Base-by-base conservation (phyloP, 2,113 vertebrate genomes). In the Ellobius talpinus region DNA sequence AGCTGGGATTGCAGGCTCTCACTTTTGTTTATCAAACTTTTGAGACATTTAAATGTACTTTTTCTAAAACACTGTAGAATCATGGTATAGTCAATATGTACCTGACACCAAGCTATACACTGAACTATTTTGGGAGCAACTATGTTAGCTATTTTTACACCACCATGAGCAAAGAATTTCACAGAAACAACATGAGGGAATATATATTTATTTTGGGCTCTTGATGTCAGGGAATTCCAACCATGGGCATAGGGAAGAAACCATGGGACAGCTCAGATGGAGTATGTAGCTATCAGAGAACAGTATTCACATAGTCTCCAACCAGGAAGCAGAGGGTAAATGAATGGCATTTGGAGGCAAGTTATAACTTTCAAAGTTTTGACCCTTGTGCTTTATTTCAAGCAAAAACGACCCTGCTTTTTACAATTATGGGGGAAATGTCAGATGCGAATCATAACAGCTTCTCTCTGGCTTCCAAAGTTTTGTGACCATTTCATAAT, bases 21-120 rank as follows among this genome's bases (percentile, higher is more conserved):
- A 16, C 42, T 66, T 33, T 39, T 39, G 3, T 1, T 93, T 96
- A 73, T 89, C 33, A 88, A 45, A 90, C 81, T 65, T 95, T 93
- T 19, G 92, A 79, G 26, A 65, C 68, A 74, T 82, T 17, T 87
- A 86, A 39, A 70, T 70, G 7, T 42, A 11, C 3, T 74, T 93
- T 93, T 89, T 24, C 36, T 74, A 29, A 5, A 50, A 14, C 6
- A 79, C 7, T 39, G 93, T 58, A 94, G 19, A 42, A 63, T 33
- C 85, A 9, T 77, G 31, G 26, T 12, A 33, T 26, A 87, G 29
- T 85, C 84, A 95, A 52, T 73, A 78, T 16, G 29, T 55, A 7
- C 11, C 24, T 63, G 9, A 9, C 36, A 94, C 4, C 58, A 79
- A 29, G 36, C 82, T 33, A 45, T 74, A 87, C 89, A 88, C 78